Base-by-base conservation (phyloP, 2,113 vertebrate species). In the Struthidea cinerea region DNA sequence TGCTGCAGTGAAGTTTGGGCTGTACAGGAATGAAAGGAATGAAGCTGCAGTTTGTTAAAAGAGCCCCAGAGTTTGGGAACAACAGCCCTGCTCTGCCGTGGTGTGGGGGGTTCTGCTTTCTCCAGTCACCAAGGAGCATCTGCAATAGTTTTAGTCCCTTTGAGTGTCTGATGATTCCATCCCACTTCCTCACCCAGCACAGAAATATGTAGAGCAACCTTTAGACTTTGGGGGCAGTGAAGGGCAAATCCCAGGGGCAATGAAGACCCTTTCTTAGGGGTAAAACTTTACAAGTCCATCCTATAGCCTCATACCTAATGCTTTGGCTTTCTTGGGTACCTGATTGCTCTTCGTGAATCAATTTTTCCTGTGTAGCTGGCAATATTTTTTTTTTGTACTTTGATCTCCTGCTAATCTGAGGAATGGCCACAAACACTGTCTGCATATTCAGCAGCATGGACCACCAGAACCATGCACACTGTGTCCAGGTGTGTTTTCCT, bases 11-110 rank as follows among this genome's bases (percentile, higher is more conserved):
- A 9, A 53, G 61, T 44, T 73, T 73, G 76, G 35, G 30, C 39
- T 52, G 2, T 44, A 11, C 12, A 50, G 44, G 27, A 70, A n/a
- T 24, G 28, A 32, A 46, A 65, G 28, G 74, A 82, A 49, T 22
- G 68, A 53, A 60, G 55, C 13, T 77, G 59, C 37, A 41, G 55
- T 60, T 84, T 3, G 4, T 57, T 65, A 50, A 60, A 92, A 86
- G 67, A 9, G 30, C 49, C 4, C 1, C 41, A 56, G 57, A 35
- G 60, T 26, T 15, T 0, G 6, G 39, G 30, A 23, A 16, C 0
- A 1, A 18, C 32, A 63, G 50, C 44, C 28, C 5, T 35, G 61
- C 61, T 70, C 26, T 68, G 41, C n/a, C 46, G 23, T 20, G 21
- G 9, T 35, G 11, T 19, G 57, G 11, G 1, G 1, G 10, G 35